Conservation (phyloP, 2,113 vertebrate genomes). For the Typhlomys cinereus region DNA sequence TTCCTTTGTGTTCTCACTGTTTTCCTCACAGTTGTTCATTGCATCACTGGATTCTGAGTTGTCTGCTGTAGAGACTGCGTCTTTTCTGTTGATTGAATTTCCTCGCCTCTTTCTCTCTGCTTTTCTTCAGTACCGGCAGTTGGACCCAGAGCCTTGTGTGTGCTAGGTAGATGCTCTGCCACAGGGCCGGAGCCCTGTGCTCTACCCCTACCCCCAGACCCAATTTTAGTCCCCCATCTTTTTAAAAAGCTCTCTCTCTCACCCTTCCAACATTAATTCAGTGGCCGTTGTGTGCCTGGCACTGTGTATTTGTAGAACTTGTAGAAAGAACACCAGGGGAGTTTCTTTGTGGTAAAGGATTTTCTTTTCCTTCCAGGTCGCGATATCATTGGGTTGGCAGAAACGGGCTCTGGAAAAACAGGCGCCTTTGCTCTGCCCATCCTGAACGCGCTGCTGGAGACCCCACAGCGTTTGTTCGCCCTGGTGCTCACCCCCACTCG, state of each 20-base stretch:
- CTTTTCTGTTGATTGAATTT: background rate
- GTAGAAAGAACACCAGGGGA: background rate
- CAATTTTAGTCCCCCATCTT: too few relatives aligned
- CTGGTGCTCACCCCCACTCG: constrained; percentile 97
- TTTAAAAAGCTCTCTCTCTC: background rate
- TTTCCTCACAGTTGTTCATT: background rate
- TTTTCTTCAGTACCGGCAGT: too few relatives aligned
- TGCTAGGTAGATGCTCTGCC: too few relatives aligned
- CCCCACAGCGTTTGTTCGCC: constrained; percentile 93
- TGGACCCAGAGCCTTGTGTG: too few relatives aligned
- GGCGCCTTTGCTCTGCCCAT: constrained; percentile 97
- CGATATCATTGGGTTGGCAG: constrained; percentile 96
- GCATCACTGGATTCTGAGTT: background rate
- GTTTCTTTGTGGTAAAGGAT: background rate
- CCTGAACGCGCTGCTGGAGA: constrained; percentile 93
- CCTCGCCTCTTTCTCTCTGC: too few relatives aligned
- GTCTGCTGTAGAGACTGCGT: background rate
- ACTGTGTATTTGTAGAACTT: background rate
- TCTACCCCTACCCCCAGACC: too few relatives aligned
- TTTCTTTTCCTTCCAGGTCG: constrained; percentile 84
- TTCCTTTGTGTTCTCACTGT: background rate
- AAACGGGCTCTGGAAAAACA: constrained; percentile 98
- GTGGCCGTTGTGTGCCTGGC: background rate
- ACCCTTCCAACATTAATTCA: background rate
- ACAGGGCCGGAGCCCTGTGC: too few relatives aligned